These are phyloP conservation scores for Craseonycteris thonglongyai DNA, from an alignment of 2,113 vertebrate genomes.

Conservation along the genomic window DNA sequence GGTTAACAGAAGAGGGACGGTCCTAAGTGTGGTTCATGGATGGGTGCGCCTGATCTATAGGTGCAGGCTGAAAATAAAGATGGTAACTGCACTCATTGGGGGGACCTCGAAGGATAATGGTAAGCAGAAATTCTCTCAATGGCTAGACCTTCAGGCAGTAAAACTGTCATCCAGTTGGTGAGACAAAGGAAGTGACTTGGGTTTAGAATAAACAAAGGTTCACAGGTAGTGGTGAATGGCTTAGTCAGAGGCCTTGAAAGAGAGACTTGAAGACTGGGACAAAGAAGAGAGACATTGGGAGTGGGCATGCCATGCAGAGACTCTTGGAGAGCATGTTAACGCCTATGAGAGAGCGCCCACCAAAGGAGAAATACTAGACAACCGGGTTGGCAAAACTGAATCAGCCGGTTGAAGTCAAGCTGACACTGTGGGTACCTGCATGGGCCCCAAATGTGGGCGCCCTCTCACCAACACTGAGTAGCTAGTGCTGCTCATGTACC, in stretches of 20 bases:
- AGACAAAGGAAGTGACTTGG: background rate
- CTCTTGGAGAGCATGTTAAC: background rate
- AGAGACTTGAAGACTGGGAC: background rate
- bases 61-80: background rate
- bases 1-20: background rate
- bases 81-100: background rate
- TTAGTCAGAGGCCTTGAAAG: background rate
- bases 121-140: background rate
- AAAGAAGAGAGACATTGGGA: background rate
- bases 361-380: background rate
- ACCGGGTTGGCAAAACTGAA: background rate
- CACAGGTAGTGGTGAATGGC: background rate
- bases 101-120: background rate
- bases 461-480: background rate
- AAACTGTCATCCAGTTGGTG: background rate
- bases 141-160: background rate
- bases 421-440: rapidly evolving
- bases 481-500: background rate
- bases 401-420: background rate
- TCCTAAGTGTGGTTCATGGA: background rate
- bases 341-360: background rate
- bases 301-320: background rate
- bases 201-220: background rate
- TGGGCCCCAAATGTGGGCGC: background rate
- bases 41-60: background rate